phyloP scores from a whole-genome alignment of 2,888 invertebrate genomes.

The Catocala sponsa region DNA sequence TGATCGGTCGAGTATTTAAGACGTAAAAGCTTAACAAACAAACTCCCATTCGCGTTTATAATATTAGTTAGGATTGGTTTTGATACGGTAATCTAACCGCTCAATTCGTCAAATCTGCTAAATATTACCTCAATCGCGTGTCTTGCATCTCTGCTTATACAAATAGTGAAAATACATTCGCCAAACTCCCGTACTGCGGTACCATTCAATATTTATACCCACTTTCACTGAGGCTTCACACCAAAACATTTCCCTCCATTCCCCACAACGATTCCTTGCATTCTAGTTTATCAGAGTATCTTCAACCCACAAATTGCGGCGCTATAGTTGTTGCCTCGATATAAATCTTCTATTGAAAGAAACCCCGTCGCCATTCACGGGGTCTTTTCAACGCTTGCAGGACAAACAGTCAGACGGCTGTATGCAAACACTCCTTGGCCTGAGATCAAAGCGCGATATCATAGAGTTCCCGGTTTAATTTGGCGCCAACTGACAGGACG shows the following conservation, averaged over 20 bases:
- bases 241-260: constrained; percentile 12
- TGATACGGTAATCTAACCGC: too few species aligned
- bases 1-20: too few species aligned
- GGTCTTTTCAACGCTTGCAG: constrained; percentile 73
- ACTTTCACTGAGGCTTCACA: neutral
- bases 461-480: constrained; percentile 82
- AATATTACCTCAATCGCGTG: too few species aligned
- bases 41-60: too few species aligned
- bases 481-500: constrained; percentile 83
- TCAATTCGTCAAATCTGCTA: too few species aligned
- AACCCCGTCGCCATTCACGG: constrained; percentile 71
- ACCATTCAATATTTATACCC: too few species aligned
- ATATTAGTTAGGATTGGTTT: too few species aligned
- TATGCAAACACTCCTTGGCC: constrained; percentile 78
- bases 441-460: constrained; percentile 86
- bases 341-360: constrained; percentile 84
- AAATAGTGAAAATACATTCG: too few species aligned
- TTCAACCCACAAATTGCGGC: constrained; percentile 85
- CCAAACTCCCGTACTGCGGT: too few species aligned
- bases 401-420: constrained; percentile 79
- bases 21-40: too few species aligned
- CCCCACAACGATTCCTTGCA: constrained; percentile 22
- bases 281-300: constrained; percentile 73
- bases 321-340: constrained; percentile 80
- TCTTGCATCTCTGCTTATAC: too few species aligned